These are phyloP conservation scores for Borostomias antarcticus DNA, from an alignment of 2,797 vertebrate genomes.

Conservation along the genomic window DNA sequence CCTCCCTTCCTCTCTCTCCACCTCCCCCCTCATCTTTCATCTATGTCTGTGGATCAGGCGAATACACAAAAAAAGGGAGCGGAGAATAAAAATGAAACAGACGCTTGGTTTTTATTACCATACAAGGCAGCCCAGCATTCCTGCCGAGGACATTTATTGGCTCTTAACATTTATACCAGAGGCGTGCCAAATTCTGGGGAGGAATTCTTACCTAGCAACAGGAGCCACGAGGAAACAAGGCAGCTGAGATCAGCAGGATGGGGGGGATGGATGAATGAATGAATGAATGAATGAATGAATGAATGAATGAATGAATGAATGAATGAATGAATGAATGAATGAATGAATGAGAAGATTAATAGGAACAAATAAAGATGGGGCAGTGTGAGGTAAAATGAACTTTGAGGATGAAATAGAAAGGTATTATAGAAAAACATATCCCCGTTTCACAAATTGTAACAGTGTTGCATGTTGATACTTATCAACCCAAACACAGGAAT, in stretches of 20 bases:
- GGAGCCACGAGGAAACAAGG: conserved; percentile 33
- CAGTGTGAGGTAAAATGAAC: conserved; percentile 21
- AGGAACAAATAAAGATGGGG: conserved; percentile 18
- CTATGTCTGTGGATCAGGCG: conserved; percentile 32
- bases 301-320: too few species aligned
- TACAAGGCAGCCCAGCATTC: conserved; percentile 84
- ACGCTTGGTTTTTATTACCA: conserved; percentile 71
- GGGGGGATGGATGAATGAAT: not conserved
- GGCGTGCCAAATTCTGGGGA: conserved; percentile 70
- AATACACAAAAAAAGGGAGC: conserved; percentile 14
- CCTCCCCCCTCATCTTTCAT: not conserved
- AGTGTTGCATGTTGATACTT: too few species aligned
- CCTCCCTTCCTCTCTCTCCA: not conserved
- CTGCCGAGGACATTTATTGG: conserved; percentile 76
- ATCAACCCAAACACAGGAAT: too few species aligned
- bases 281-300: too few species aligned
- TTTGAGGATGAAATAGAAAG: conserved; percentile 21
- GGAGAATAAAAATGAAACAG: conserved; percentile 48
- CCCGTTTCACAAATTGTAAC: conserved; percentile 4
- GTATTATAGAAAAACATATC: conserved; percentile 43
- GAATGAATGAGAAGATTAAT: conserved; percentile 41
- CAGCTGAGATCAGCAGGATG: conserved; percentile 30
- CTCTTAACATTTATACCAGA: conserved; percentile 69
- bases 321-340: too few species aligned
- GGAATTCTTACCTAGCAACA: conserved; percentile 73